Conservation (phyloP, 2,888 invertebrate genomes). For the Osmoderma eremita region DNA sequence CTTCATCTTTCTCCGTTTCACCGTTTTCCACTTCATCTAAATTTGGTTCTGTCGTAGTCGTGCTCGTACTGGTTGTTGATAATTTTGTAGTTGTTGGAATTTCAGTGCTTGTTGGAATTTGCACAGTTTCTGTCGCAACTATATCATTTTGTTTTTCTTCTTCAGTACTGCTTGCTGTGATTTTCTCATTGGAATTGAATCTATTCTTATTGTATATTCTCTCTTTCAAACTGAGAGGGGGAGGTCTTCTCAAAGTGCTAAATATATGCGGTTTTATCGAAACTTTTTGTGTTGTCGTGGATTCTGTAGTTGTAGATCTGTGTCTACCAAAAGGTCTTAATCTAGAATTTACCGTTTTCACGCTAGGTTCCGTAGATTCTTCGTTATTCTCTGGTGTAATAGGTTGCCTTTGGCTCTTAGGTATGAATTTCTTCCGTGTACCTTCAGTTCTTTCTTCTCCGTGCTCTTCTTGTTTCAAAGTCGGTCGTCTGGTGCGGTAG, state of each 20-base stretch:
- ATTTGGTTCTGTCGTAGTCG: neutral
- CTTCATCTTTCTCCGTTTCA: too few species aligned
- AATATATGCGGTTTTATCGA: constrained; percentile 61
- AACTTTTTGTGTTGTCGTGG: constrained; percentile 54
- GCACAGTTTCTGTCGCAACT: constrained; percentile 36
- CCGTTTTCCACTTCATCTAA: constrained; percentile 57
- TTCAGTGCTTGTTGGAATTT: constrained; percentile 25
- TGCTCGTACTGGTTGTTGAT: constrained; percentile 19
- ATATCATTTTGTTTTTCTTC: constrained; percentile 46
- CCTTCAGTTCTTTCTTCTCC: constrained; percentile 61
- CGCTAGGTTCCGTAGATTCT: constrained; percentile 21
- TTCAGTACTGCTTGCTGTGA: constrained; percentile 34
- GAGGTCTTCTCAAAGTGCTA: constrained; percentile 56
- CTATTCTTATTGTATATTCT: constrained; percentile 55
- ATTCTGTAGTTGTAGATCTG: constrained; percentile 56
- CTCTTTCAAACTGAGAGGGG: constrained; percentile 54
- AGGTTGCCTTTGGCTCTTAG: constrained; percentile 60
- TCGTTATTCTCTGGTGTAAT: constrained; percentile 34
- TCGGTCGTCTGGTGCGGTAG: constrained; percentile 63
- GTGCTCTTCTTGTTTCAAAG: constrained; percentile 60
- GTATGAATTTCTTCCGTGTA: constrained; percentile 60
- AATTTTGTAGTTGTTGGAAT: constrained; percentile 25
- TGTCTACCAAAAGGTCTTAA: constrained; percentile 58
- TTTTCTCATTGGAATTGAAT: constrained; percentile 41
- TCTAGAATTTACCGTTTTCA: constrained; percentile 47